These are phyloP conservation scores for Microtus ochrogaster DNA, from an alignment of 2,113 vertebrate genomes.

Conservation along the genomic window DNA sequence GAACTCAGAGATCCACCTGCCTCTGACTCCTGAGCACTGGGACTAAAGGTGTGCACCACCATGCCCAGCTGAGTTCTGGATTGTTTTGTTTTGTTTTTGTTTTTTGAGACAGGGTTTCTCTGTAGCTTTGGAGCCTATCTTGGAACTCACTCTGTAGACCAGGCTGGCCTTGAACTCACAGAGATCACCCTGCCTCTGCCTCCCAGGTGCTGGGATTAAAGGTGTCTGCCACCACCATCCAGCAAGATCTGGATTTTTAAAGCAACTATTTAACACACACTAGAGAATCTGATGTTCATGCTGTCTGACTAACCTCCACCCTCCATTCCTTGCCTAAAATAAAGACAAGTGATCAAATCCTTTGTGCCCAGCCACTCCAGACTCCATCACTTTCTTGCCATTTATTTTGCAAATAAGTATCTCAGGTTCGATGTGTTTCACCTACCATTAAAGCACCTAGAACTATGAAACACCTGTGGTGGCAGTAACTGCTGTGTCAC, in stretches of 20 bases:
- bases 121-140: too few relatives aligned
- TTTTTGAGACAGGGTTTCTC: too few relatives aligned
- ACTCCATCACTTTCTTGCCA: not conserved
- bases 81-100: too few relatives aligned
- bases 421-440: not conserved
- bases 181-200: too few relatives aligned
- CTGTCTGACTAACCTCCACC: not conserved
- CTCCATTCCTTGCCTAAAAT: not conserved
- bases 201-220: too few relatives aligned
- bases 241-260: not conserved
- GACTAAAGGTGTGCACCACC: too few relatives aligned
- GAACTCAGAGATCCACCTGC: too few relatives aligned
- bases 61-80: too few relatives aligned
- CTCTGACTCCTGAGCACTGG: too few relatives aligned
- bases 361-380: not conserved
- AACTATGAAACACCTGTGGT: not conserved
- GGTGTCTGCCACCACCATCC: not conserved
- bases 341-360: not conserved
- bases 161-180: too few relatives aligned
- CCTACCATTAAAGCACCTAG: not conserved
- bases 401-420: not conserved
- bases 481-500: not conserved
- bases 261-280: not conserved
- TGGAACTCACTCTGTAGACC: too few relatives aligned
- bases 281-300: not conserved